Conservation (phyloP, 30 jellyfish, hydroid and myxozoan genomes). For the Nemopilema nomurai region DNA sequence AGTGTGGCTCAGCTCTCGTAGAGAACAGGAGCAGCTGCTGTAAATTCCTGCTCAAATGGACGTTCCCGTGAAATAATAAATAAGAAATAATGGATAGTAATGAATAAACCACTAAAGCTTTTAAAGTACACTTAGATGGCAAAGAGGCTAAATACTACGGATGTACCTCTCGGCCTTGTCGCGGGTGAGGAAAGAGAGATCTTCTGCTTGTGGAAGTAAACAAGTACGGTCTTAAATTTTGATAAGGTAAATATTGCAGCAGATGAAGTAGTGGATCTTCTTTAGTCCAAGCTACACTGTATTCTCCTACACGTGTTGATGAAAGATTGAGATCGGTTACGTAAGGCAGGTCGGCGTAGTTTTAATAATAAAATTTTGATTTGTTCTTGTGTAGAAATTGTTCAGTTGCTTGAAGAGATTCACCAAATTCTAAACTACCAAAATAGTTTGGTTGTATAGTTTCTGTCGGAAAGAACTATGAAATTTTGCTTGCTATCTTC, state of each 20-base stretch:
- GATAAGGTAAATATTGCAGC: too few relatives aligned
- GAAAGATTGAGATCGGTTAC: too few relatives aligned
- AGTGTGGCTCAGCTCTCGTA: neutral
- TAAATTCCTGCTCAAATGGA: neutral
- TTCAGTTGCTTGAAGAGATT: neutral
- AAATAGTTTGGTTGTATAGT: too few relatives aligned
- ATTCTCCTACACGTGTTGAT: too few relatives aligned
- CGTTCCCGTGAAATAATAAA: neutral
- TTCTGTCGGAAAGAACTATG: too few relatives aligned
- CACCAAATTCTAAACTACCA: too few relatives aligned
- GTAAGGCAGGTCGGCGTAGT: neutral
- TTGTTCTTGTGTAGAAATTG: neutral
- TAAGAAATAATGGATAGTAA: neutral
- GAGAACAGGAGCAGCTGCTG: neutral
- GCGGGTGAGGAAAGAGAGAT: neutral
- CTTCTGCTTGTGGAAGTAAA: neutral
- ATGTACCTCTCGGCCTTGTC: too few relatives aligned
- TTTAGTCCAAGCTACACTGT: too few relatives aligned
- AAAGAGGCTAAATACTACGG: neutral
- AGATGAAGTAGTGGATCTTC: too few relatives aligned
- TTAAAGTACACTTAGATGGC: too few relatives aligned
- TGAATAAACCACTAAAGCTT: neutral
- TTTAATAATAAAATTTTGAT: neutral
- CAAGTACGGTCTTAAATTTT: neutral
- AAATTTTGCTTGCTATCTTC: too few relatives aligned